These are phyloP conservation scores for Paedocypris sp. DNA, from an alignment of 2,113 vertebrate species.

Conservation along the genomic window DNA sequence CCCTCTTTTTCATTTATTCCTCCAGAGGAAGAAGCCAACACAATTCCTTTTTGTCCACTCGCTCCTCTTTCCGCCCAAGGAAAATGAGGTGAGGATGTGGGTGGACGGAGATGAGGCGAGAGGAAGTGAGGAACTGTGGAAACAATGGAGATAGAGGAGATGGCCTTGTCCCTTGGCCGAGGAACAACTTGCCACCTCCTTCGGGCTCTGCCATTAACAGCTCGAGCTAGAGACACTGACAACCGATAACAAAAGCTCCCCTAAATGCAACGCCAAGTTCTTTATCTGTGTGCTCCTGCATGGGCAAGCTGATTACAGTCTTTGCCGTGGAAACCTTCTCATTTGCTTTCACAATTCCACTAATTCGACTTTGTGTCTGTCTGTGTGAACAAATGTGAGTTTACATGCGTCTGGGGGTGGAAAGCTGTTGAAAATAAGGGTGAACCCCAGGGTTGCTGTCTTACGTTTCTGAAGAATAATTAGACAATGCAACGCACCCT, in stretches of 20 bases:
- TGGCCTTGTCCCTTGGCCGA: constrained; percentile 42
- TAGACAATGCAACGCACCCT: constrained; percentile 40
- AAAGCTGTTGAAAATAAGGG: not conserved
- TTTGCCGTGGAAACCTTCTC: constrained; percentile 53
- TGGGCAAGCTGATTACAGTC: constrained; percentile 60
- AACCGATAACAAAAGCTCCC: constrained; percentile 51
- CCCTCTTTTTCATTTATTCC: constrained; percentile 11
- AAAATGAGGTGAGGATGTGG: constrained; percentile 28
- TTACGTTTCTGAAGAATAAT: constrained; percentile 37
- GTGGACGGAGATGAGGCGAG: constrained; percentile 15
- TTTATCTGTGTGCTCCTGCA: constrained; percentile 60
- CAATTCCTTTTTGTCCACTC: constrained; percentile 34
- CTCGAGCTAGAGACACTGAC: constrained; percentile 47
- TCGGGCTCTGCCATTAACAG: constrained; percentile 38
- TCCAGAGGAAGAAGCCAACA: constrained; percentile 21
- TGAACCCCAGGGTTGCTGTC: constrained; percentile 22
- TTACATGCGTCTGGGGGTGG: not conserved
- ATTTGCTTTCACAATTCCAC: constrained; percentile 36
- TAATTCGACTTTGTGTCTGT: constrained; percentile 36
- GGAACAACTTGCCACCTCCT: constrained; percentile 32
- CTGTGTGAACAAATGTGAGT: constrained; percentile 21
- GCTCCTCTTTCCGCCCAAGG: constrained; percentile 13
- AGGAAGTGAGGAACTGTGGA: not conserved
- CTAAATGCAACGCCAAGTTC: constrained; percentile 54
- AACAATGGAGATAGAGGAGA: constrained; percentile 34